Base-by-base conservation (phyloP, 2,888 invertebrate species). In the Pharmacophagus antenor region DNA sequence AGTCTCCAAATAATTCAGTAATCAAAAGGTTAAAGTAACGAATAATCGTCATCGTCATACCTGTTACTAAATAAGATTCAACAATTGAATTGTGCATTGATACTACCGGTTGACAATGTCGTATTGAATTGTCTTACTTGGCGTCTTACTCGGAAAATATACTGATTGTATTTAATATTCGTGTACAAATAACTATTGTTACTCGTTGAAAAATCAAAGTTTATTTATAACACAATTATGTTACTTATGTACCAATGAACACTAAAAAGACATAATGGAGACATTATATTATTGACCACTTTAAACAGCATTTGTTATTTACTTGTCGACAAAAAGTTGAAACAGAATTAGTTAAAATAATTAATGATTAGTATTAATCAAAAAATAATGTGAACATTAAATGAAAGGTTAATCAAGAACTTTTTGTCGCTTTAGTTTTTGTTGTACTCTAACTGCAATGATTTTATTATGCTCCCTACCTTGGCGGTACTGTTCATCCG, bases 51-150 rank as follows among this genome's bases (percentile, higher is more conserved):
- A 15, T 8, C 51, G 44, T 51, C 56, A 56, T 56, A 60, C 37
- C 52, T 31, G 56, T 56, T 51, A 50, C 61, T 56, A 61, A 61
- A 61, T 61, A 47, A 25, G 61, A 50, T 42, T 60, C 18, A 52
- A 61, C 52, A 56, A 61, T 61, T 41, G 56, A 47, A 61, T 51
- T 37, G 51, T 51, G 56, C 46, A 51, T 46, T 46, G 56, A 37
- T 51, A 47, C 54, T 44, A 23, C 6, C 12, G 10, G 47, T 50
- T 22, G 51, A 61, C 56, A 61, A 56, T 56, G 51, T 53, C 53
- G 53, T 37, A 61, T 56, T 47, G 51, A 52, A 37, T 51, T 54
- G 12, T 31, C 31, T 12, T 31, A 3, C 10, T 31, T 15, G 15
- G 3, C 23, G 23, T 31, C 31, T 8, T 54, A 52, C 58, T 42